phyloP scores from a whole-genome alignment of 2,113 vertebrate genomes.

The Acrocephalus arundinaceus region DNA sequence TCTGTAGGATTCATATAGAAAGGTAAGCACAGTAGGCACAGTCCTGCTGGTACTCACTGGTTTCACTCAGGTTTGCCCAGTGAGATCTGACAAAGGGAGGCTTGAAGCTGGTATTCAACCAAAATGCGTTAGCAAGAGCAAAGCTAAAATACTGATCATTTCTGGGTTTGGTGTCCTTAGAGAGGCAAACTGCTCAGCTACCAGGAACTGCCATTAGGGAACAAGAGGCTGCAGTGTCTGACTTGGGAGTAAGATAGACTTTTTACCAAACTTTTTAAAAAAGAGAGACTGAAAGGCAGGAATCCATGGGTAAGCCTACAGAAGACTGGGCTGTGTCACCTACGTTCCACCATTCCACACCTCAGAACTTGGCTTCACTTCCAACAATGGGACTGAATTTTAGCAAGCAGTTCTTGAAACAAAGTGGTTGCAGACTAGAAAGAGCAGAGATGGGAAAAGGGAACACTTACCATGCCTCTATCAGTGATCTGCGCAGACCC shows the following conservation, averaged over 20 bases:
- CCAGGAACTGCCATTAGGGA: not conserved
- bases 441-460: not conserved
- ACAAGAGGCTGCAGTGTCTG: not conserved
- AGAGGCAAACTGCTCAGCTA: not conserved
- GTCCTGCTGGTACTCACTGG: not conserved
- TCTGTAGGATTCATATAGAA: not conserved
- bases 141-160: not conserved
- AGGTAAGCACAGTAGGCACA: not conserved
- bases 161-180: not conserved
- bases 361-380: not conserved
- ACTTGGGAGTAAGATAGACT: not conserved
- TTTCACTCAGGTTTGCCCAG: not conserved
- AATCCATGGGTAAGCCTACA: not conserved
- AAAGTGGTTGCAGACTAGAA: not conserved
- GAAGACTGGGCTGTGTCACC: not conserved
- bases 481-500: constrained; percentile 84
- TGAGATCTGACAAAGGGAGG: not conserved
- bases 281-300: not conserved
- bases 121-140: not conserved
- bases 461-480: constrained; percentile 81
- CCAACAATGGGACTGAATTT: not conserved
- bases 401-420: not conserved
- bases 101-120: not conserved
- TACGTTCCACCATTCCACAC: not conserved
- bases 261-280: not conserved